Conservation (phyloP, 2,113 vertebrate species). For the Saccopteryx leptura region DNA sequence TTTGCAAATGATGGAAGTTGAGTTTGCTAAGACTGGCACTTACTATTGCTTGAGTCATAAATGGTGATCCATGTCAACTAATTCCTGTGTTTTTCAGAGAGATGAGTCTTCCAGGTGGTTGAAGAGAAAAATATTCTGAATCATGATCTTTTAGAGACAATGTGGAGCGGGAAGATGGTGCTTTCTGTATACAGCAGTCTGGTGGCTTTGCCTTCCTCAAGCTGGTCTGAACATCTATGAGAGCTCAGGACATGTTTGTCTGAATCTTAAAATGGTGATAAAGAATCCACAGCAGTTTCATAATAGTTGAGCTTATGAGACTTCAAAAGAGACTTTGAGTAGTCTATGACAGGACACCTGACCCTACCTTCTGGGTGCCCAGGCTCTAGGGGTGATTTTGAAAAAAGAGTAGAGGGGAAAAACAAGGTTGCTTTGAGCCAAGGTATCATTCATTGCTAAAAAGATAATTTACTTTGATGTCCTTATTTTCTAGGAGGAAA, state of each 20-base stretch:
- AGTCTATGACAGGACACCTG: background rate
- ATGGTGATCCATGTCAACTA: background rate
- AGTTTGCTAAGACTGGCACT: background rate
- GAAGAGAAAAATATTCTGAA: background rate
- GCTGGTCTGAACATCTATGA: background rate
- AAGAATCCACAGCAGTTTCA: slow-evolving; percentile 10
- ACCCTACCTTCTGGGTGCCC: background rate
- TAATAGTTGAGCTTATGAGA: slow-evolving; percentile 22
- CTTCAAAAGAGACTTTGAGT: slow-evolving; percentile 15
- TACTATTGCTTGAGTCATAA: slow-evolving; percentile 34
- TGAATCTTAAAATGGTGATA: background rate
- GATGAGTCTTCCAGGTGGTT: background rate
- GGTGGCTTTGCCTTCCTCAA: background rate
- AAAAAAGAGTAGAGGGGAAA: background rate
- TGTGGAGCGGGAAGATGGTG: background rate
- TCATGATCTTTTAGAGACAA: background rate
- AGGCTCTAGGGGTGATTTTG: background rate
- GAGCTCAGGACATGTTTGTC: background rate
- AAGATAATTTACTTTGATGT: background rate
- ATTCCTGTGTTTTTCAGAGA: background rate
- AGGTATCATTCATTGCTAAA: slow-evolving; percentile 28
- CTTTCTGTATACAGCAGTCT: background rate
- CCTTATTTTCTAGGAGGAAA: slow-evolving; percentile 15
- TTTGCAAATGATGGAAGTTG: background rate
- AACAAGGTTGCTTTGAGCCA: background rate